Conservation (phyloP, 2,113 vertebrate species). For the Chiloscyllium plagiosum region DNA sequence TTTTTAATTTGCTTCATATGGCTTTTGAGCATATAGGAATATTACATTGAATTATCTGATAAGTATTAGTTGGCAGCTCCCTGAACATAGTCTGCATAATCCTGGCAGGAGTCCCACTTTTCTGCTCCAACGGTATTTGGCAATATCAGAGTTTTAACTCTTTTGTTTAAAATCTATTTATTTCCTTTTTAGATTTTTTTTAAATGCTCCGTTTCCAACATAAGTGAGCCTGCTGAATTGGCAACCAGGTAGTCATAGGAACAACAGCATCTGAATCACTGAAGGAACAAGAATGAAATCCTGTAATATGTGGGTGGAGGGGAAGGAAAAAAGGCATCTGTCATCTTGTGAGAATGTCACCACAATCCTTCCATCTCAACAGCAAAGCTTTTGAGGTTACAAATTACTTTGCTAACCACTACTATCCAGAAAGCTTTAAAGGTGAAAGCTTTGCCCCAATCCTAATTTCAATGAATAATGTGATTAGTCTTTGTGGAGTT, state of each 20-base stretch:
- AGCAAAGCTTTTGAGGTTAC: not conserved
- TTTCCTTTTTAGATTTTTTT: not conserved
- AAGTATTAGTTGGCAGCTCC: not conserved
- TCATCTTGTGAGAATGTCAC: not conserved
- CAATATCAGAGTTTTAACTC: not conserved
- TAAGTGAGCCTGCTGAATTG: not conserved
- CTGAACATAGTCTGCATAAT: not conserved
- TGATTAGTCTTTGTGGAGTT: not conserved
- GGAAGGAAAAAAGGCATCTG: not conserved
- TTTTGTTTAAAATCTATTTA: not conserved
- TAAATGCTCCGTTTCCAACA: not conserved
- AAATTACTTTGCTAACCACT: not conserved
- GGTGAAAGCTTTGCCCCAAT: not conserved
- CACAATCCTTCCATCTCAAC: not conserved
- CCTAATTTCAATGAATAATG: not conserved
- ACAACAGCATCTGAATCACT: not conserved
- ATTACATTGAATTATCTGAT: not conserved
- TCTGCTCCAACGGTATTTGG: not conserved
- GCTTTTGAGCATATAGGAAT: not conserved
- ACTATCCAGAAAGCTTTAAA: not conserved
- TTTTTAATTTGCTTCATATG: not conserved
- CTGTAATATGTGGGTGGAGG: constrained; percentile 2
- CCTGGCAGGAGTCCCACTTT: not conserved
- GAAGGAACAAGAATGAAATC: not conserved
- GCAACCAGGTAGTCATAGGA: constrained; percentile 1